A percentile compares a stretch with the other conserved stretches of the same genome.
phyloP scores from a whole-genome alignment of 2,888 invertebrate species.

The Melieria crassipennis region DNA sequence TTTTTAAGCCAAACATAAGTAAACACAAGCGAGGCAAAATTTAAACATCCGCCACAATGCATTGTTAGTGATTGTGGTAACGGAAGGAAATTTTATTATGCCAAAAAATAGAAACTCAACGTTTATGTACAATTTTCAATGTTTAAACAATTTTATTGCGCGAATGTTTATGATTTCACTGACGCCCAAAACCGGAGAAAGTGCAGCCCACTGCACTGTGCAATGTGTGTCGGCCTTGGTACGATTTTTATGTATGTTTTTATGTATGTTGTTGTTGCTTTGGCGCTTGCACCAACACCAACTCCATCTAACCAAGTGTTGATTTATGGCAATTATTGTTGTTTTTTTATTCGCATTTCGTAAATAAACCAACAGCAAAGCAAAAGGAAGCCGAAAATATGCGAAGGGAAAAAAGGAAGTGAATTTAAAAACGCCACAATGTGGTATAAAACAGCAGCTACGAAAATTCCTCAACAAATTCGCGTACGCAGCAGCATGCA shows the following conservation, averaged over 20 bases:
- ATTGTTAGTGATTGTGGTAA: too few relatives aligned
- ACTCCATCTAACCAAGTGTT: constrained; percentile 27
- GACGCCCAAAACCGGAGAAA: too few relatives aligned
- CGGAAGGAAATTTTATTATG: background rate
- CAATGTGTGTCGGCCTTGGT: too few relatives aligned
- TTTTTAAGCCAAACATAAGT: too few relatives aligned
- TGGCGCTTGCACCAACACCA: background rate
- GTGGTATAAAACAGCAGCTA: constrained; percentile 30
- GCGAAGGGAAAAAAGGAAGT: background rate
- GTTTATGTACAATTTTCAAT: background rate
- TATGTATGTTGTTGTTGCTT: constrained; percentile 3
- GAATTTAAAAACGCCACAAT: constrained; percentile 8
- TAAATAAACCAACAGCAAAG: too few relatives aligned
- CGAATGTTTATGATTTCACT: too few relatives aligned
- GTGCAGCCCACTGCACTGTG: too few relatives aligned
- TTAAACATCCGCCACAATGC: too few relatives aligned
- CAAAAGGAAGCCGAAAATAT: too few relatives aligned
- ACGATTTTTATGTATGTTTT: background rate
- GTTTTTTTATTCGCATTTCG: too few relatives aligned
- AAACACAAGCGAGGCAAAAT: too few relatives aligned
- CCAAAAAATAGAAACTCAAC: constrained; percentile 3
- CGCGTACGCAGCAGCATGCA: too few relatives aligned
- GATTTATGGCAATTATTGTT: constrained; percentile 28
- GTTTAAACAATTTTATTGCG: constrained; percentile 4
- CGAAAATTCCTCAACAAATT: constrained; percentile 28